phyloP scores from a whole-genome alignment of 2,113 vertebrate genomes.

The Piaya cayana region DNA sequence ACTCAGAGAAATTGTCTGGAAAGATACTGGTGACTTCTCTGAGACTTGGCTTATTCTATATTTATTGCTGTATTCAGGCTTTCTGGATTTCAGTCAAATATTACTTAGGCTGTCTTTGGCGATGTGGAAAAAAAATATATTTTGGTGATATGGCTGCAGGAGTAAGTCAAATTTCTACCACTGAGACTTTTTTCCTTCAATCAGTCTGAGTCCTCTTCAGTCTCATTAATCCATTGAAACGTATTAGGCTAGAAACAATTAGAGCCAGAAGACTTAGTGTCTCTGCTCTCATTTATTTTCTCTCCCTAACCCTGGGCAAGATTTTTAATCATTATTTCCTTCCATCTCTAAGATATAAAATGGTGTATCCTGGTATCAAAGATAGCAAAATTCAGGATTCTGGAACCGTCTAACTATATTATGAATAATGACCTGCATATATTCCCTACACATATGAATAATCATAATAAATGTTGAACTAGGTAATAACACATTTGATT shows the following conservation, averaged over 20 bases:
- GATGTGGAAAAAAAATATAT: background rate
- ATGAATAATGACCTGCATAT: background rate
- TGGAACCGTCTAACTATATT: background rate
- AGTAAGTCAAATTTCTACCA: background rate
- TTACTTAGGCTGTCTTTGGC: background rate
- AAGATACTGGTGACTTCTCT: background rate
- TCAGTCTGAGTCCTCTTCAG: background rate
- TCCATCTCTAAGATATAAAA: background rate
- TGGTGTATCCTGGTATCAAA: background rate
- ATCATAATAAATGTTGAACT: background rate
- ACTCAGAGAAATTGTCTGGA: background rate
- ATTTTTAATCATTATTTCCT: background rate
- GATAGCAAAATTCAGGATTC: background rate
- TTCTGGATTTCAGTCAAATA: background rate
- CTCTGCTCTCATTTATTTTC: background rate
- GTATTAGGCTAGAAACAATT: background rate
- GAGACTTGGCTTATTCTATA: background rate
- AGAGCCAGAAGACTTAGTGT: background rate
- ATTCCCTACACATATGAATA: background rate
- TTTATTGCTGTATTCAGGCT: background rate
- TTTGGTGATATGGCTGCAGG: background rate
- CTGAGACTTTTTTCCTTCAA: background rate
- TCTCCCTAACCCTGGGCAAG: background rate
- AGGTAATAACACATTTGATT: constrained; percentile 6
- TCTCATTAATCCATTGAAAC: background rate